Evolutionary conservation across 2,888 invertebrate genomes (phyloP).

Genomic region (Mimachlamys varia): DNA sequence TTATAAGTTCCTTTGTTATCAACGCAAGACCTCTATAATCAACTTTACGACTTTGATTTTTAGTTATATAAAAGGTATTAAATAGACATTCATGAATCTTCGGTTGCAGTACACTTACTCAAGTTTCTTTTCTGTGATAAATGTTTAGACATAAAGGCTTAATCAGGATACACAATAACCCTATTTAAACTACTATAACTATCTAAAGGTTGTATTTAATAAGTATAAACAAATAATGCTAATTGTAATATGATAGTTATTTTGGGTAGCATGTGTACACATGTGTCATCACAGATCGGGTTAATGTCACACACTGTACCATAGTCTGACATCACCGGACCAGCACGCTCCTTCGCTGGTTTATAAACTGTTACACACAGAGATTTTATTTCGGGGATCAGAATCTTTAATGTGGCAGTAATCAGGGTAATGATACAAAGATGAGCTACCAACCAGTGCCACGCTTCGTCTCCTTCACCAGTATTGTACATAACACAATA

Average conservation of each 20-base stretch:
- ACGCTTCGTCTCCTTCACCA: constrained; percentile 7
- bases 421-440: constrained; percentile 24
- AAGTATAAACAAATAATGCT: background rate
- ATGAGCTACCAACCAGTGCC: constrained; percentile 3
- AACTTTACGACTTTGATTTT: background rate
- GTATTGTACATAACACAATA: background rate
- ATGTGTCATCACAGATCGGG: background rate
- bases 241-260: background rate
- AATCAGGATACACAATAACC: background rate
- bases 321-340: background rate
- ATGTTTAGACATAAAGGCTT: background rate
- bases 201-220: constrained; percentile 1
- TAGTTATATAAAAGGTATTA: background rate
- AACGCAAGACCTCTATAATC: background rate
- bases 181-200: background rate
- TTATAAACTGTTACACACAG: constrained; percentile 8
- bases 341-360: background rate
- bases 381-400: background rate
- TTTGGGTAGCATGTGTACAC: background rate
- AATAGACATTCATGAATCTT: background rate
- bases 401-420: constrained; percentile 19
- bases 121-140: background rate
- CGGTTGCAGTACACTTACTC: background rate
- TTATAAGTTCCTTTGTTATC: background rate
- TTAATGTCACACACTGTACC: background rate